Conservation (phyloP, 2,113 vertebrate species). For the Oreocharis arfaki region DNA sequence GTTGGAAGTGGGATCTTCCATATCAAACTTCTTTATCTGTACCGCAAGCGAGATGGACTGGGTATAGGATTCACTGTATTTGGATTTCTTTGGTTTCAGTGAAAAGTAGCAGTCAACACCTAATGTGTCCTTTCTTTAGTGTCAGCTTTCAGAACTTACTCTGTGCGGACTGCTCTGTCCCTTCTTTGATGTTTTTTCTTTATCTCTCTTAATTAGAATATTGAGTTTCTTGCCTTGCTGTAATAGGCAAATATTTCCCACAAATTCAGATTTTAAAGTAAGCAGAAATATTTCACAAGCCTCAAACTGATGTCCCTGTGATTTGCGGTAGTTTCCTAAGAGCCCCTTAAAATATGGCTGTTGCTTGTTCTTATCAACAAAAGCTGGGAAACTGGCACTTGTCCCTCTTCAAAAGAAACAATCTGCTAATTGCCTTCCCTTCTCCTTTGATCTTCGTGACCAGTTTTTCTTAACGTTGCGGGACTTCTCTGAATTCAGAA, state of each 20-base stretch:
- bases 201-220: background rate
- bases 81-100: background rate
- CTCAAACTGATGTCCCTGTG: background rate
- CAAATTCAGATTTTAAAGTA: background rate
- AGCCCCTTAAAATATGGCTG: background rate
- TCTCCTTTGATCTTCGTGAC: constrained; percentile 16
- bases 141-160: background rate
- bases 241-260: background rate
- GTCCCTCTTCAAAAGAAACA: background rate
- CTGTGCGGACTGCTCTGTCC: background rate
- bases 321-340: background rate
- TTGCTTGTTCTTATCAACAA: background rate
- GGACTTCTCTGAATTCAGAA: background rate
- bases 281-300: background rate
- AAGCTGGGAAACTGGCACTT: background rate
- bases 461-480: background rate
- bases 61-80: background rate
- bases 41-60: no score
- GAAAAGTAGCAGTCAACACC: background rate
- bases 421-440: constrained; percentile 33
- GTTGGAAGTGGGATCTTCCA: background rate
- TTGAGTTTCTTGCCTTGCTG: background rate
- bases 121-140: background rate
- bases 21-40: no score
- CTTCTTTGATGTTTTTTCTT: background rate